These are phyloP conservation scores for Lepidurus packardi DNA, from an alignment of 1,140 invertebrate species.

Conservation along the genomic window DNA sequence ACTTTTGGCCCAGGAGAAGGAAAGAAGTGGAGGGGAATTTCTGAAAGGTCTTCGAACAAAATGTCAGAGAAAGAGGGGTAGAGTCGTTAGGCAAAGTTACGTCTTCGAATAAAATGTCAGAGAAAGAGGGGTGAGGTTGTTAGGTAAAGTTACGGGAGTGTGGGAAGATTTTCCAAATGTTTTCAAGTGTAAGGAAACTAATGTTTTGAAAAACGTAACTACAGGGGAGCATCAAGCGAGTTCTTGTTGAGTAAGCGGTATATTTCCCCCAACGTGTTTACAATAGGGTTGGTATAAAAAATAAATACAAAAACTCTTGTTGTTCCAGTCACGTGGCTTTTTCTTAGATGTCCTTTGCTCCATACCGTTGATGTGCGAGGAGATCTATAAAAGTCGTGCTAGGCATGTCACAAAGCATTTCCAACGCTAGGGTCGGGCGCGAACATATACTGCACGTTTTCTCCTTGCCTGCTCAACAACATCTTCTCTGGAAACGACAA, in stretches of 20 bases:
- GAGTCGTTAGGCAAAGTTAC: too few relatives aligned
- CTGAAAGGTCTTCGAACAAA: too few relatives aligned
- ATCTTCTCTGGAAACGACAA: not conserved
- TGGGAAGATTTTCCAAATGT: too few relatives aligned
- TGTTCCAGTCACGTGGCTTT: not conserved
- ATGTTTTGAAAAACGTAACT: too few relatives aligned
- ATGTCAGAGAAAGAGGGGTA: too few relatives aligned
- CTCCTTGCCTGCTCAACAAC: not conserved
- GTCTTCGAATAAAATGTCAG: too few relatives aligned
- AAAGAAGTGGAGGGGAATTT: too few relatives aligned
- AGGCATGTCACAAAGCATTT: not conserved
- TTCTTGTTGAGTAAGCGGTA: not conserved
- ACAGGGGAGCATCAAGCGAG: too few relatives aligned
- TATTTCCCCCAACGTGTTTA: slow-evolving; percentile 3
- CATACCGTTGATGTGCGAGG: not conserved
- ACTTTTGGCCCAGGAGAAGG: too few relatives aligned
- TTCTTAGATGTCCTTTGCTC: not conserved
- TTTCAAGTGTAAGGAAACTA: too few relatives aligned
- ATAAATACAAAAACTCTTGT: not conserved
- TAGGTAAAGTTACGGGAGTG: too few relatives aligned
- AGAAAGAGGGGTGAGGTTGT: too few relatives aligned
- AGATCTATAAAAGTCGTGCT: not conserved
- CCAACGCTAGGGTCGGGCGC: not conserved
- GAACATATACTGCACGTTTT: not conserved
- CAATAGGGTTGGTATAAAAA: not conserved